Conservation (phyloP, 2,113 vertebrate species). For the Antigone vipio region DNA sequence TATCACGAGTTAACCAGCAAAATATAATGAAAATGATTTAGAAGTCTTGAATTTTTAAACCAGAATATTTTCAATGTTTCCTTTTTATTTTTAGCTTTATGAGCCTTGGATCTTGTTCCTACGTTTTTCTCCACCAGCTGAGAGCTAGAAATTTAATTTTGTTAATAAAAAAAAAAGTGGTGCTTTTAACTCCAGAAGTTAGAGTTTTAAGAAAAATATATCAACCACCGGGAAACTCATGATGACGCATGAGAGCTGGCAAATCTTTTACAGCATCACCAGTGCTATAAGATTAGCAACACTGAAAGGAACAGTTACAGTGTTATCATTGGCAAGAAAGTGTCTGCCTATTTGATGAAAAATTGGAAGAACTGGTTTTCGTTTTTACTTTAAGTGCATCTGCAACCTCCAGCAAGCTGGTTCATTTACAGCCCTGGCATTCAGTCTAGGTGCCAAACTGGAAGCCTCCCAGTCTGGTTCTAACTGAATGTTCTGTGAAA, state of each 20-base stretch:
- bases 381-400: background rate
- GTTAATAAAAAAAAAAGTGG: background rate
- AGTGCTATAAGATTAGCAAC: background rate
- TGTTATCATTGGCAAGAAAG: background rate
- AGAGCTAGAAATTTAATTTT: background rate
- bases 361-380: background rate
- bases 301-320: background rate
- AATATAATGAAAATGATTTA: background rate
- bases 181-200: background rate
- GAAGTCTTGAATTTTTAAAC: background rate
- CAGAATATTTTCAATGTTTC: background rate
- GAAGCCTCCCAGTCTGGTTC: background rate
- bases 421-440: background rate
- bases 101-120: background rate
- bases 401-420: background rate
- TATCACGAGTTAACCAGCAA: background rate
- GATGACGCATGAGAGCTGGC: background rate
- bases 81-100: background rate
- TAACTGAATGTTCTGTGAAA: background rate
- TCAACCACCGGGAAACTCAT: background rate
- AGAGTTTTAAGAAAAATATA: background rate
- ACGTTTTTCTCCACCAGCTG: background rate
- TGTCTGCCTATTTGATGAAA: background rate
- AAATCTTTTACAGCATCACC: background rate
- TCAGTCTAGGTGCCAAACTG: background rate